Conservation (phyloP, 2,888 invertebrate genomes). For the Exephanes ischioxanthus region DNA sequence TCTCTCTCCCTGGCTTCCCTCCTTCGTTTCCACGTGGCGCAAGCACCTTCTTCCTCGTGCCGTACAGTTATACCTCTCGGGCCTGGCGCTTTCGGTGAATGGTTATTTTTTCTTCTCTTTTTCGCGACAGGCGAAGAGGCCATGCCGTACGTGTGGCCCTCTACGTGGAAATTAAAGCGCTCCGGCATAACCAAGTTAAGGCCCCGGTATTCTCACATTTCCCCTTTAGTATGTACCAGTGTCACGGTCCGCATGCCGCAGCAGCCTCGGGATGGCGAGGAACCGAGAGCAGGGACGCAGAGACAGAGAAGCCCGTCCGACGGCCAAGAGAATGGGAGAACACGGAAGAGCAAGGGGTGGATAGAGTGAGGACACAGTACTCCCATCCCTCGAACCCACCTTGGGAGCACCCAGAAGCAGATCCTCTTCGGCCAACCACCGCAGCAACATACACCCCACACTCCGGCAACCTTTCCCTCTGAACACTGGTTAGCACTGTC, state of each 20-base stretch:
- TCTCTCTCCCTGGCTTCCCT: slow-evolving; percentile 35
- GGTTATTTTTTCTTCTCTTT: slow-evolving; percentile 1
- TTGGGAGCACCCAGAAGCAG: slow-evolving; percentile 36
- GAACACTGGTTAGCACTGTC: slow-evolving; percentile 74
- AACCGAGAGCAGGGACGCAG: neutral
- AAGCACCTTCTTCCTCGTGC: slow-evolving; percentile 25
- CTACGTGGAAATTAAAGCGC: slow-evolving; percentile 75
- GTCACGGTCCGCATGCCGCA: slow-evolving; percentile 44
- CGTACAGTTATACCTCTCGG: slow-evolving; percentile 24
- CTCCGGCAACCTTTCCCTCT: slow-evolving; percentile 62
- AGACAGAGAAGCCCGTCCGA: slow-evolving; percentile 15
- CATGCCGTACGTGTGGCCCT: slow-evolving; percentile 17
- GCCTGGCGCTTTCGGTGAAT: slow-evolving; percentile 8
- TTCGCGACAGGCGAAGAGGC: slow-evolving; percentile 37
- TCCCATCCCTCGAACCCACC: slow-evolving; percentile 35
- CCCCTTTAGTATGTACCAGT: slow-evolving; percentile 68
- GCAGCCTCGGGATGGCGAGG: neutral
- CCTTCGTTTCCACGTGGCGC: slow-evolving; percentile 17
- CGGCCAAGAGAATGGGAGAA: slow-evolving; percentile 37
- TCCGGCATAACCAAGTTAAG: slow-evolving; percentile 77
- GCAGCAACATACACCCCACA: slow-evolving; percentile 41
- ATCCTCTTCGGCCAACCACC: slow-evolving; percentile 60
- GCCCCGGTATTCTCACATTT: slow-evolving; percentile 76
- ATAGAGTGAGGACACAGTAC: slow-evolving; percentile 39
- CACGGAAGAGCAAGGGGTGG: slow-evolving; percentile 40